These are phyloP conservation scores for Xiphias gladius DNA, from an alignment of 2,113 vertebrate species.

Conservation along the genomic window DNA sequence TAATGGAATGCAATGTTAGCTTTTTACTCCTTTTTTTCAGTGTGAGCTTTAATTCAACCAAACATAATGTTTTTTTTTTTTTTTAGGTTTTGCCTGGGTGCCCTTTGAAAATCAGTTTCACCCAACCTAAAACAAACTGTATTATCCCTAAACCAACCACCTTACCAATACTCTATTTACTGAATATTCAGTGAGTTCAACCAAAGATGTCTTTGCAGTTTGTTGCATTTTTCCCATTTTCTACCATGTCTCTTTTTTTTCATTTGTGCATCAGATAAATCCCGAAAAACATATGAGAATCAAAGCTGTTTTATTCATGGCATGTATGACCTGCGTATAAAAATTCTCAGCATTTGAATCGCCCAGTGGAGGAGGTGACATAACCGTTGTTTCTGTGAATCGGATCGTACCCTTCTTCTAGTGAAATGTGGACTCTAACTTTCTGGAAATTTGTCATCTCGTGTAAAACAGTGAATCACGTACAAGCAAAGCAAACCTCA, in stretches of 20 bases:
- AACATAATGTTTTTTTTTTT: not conserved
- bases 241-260: not conserved
- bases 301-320: constrained; percentile 40
- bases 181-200: not conserved
- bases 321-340: constrained; percentile 20
- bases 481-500: not conserved
- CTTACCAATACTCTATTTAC: not conserved
- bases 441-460: constrained; percentile 7
- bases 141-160: not conserved
- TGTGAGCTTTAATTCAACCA: not conserved
- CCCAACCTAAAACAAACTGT: not conserved
- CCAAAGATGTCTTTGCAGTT: constrained; percentile 1
- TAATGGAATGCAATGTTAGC: constrained; percentile 5
- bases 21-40: constrained; percentile 10
- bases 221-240: not conserved
- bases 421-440: not conserved
- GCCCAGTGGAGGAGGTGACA: constrained; percentile 3
- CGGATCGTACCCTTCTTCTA: not conserved
- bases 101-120: not conserved
- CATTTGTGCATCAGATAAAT: constrained; percentile 28
- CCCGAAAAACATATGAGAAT: constrained; percentile 54
- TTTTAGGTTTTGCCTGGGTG: not conserved
- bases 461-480: not conserved
- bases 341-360: constrained; percentile 11
- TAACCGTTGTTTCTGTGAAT: not conserved